Evolutionary conservation across 2,113 vertebrate genomes (phyloP).

Genomic region (Neolamprologus falcicula): DNA sequence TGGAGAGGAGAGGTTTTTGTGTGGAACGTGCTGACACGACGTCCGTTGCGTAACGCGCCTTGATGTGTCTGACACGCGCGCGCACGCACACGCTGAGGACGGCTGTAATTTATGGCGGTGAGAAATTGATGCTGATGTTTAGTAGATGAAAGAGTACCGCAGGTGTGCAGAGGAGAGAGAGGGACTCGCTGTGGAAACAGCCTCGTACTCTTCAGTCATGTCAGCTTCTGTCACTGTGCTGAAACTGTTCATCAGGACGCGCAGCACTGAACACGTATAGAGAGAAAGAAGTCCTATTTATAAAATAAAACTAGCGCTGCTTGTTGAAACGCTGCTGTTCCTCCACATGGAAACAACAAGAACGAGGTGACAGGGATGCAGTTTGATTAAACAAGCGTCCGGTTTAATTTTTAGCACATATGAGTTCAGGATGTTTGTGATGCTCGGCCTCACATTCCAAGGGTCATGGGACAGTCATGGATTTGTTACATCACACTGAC

Average conservation of each 20-base stretch:
- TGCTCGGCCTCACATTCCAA: background rate
- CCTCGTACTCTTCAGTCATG: background rate
- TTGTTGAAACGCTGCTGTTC: background rate
- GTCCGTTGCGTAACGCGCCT: background rate
- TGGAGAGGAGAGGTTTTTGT: background rate
- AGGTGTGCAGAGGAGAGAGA: background rate
- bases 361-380: background rate
- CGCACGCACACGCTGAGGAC: accelerated
- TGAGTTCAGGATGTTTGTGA: background rate
- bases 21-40: background rate
- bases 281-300: background rate
- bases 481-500: background rate
- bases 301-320: background rate
- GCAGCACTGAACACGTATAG: background rate
- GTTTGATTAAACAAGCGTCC: background rate
- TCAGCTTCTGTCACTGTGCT: background rate
- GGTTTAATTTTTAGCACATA: background rate
- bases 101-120: slow-evolving; percentile 28
- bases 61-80: background rate
- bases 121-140: slow-evolving; percentile 29
- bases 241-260: background rate
- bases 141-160: slow-evolving; percentile 9
- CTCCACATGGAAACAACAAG: background rate
- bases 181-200: background rate
- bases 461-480: background rate